A percentile compares a stretch with the other conserved stretches of the same genome.
phyloP scores from a whole-genome alignment of 2,888 invertebrate species.

The Malthinus flaveolus region DNA sequence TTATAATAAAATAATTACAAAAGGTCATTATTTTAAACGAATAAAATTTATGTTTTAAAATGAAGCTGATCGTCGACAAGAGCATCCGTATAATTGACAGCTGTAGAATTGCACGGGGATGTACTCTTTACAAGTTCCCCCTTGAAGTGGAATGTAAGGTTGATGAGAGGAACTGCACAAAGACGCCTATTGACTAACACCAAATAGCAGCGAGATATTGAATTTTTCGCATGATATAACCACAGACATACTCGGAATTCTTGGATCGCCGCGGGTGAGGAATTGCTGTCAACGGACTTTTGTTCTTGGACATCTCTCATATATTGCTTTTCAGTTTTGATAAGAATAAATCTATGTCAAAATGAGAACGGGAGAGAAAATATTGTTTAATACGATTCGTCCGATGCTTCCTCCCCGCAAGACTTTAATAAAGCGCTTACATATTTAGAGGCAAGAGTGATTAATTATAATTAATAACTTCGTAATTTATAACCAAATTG shows the following conservation, averaged over 20 bases:
- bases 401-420: no score
- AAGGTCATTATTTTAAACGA: no score
- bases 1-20: no score
- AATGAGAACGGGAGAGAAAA: slow-evolving; percentile 6
- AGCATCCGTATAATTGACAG: slow-evolving; percentile 49
- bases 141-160: slow-evolving; percentile 30
- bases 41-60: no score
- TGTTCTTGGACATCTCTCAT: slow-evolving; percentile 41
- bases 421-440: no score
- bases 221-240: slow-evolving; percentile 52
- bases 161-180: slow-evolving; percentile 42
- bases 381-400: slow-evolving; percentile 8
- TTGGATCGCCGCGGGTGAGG: slow-evolving; percentile 47
- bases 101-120: slow-evolving; percentile 41
- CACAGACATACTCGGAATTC: slow-evolving; percentile 47
- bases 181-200: slow-evolving; percentile 48
- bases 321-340: slow-evolving; percentile 18
- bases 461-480: slow-evolving; percentile 3
- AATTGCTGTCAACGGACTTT: slow-evolving; percentile 51
- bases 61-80: slow-evolving; percentile 49
- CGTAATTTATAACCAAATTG: not conserved
- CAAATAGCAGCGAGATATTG: slow-evolving; percentile 51
- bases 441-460: not conserved
- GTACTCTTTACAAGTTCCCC: slow-evolving; percentile 26
- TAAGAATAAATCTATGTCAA: slow-evolving; percentile 24